phyloP scores from a whole-genome alignment of 2,888 invertebrate species.

The Synanthedon myopaeformis region DNA sequence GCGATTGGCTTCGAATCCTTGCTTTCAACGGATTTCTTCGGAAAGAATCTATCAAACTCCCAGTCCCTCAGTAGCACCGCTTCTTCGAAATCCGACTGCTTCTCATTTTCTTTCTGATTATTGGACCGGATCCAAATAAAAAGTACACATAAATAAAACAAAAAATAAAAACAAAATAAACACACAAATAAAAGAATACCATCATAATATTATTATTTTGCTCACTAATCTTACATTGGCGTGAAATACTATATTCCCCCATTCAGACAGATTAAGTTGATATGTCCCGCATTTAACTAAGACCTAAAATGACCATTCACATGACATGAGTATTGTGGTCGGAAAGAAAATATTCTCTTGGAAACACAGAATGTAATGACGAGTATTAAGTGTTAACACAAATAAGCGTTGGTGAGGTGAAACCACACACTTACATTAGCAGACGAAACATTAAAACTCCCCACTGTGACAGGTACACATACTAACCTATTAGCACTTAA shows the following conservation, averaged over 20 bases:
- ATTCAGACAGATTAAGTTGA: not conserved
- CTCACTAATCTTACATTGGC: conserved; percentile 68
- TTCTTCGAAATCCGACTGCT: conserved; percentile 77
- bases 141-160: conserved; percentile 51
- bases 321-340: too few species aligned
- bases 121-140: conserved; percentile 48
- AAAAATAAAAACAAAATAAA: conserved; percentile 19
- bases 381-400: too few species aligned
- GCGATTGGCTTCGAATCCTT: conserved; percentile 42
- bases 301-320: too few species aligned
- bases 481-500: too few species aligned
- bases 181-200: conserved; percentile 2
- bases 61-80: conserved; percentile 86
- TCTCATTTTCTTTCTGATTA: conserved; percentile 53
- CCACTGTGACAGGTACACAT: too few species aligned
- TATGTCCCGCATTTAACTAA: too few species aligned
- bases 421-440: too few species aligned
- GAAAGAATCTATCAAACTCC: conserved; percentile 90
- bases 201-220: conserved; percentile 14
- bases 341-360: too few species aligned
- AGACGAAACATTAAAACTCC: too few species aligned
- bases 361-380: too few species aligned
- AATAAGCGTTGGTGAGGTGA: too few species aligned
- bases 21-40: conserved; percentile 50
- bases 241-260: conserved; percentile 32